Evolutionary conservation across 1,140 invertebrate species (phyloP), one percentile per base, ranked within the genome.

Genomic region (Meteorus sp.): DNA sequence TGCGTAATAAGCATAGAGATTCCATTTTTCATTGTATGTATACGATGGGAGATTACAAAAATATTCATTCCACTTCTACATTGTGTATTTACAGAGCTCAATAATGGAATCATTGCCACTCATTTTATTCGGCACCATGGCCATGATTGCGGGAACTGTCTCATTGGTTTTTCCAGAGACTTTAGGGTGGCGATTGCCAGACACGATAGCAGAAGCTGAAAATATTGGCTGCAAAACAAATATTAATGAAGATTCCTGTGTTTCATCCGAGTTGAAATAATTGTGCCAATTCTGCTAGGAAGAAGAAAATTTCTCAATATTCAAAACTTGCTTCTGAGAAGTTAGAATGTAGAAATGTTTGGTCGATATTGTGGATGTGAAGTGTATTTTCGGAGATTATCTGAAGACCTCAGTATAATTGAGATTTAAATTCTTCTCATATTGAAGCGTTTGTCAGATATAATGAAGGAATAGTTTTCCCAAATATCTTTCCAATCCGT

Each of bases 101-200:
- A 76, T 83, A 62, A 78, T 81, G 58, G 65, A 74, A 43, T 80
- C 81, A 13, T 73, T 89, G 48, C 88, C 88, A 1, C 77, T 89
- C 2, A 70, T 88, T 15, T 74, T 91, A 17, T 91, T 91, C 73
- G 88, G 86, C 0, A 70, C 76, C 13, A 84, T 88, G 66, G 84
- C 87, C 5, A 68, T 86, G 0, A 68, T 84, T 13, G 83, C 88
- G 27, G 85, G 86, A 1, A 11, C 85, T 7, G 67, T 88, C 22
- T 82, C 85, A 6, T 69, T 90, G 3, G 75, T 83, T 7, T 85
- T 89, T 63, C 89, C 89, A 0, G 89, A 91, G 78, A 91, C 88
- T 0, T 70, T 86, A 6, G 83, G 85, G 33, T 81, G 79, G 4
- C 86, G 84, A 63, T 74, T 90, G 59, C 88, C 88, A 0, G 87